phyloP scores from a whole-genome alignment of 2,113 vertebrate species.

The Podarcis cretensis region DNA sequence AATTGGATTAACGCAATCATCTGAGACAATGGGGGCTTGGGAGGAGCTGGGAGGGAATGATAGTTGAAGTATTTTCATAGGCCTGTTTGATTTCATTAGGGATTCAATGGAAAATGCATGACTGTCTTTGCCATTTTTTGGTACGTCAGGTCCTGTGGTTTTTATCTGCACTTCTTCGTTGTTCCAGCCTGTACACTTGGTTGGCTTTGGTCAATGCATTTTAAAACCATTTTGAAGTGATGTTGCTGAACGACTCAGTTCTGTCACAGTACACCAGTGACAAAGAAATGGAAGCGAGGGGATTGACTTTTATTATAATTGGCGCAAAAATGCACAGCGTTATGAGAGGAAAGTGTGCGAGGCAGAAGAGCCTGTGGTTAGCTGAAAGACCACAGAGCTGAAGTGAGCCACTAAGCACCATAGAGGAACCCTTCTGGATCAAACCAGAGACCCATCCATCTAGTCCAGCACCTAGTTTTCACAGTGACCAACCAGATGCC shows the following conservation, averaged over 20 bases:
- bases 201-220: conserved; percentile 22
- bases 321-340: neutral
- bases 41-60: neutral
- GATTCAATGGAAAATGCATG: conserved; percentile 5
- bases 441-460: no score
- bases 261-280: neutral
- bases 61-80: neutral
- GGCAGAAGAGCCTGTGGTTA: neutral
- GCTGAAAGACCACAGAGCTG: neutral
- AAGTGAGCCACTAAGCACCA: neutral
- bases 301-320: neutral
- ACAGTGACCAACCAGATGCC: no score
- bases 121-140: neutral
- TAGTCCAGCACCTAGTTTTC: no score
- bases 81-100: conserved; percentile 2
- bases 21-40: neutral
- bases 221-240: conserved; percentile 30
- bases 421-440: neutral
- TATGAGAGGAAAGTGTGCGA: neutral
- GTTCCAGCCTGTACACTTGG: neutral
- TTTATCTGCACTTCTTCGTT: neutral
- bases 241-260: neutral
- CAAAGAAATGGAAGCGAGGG: neutral
- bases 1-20: neutral
- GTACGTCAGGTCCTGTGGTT: neutral